phyloP scores from a whole-genome alignment of 2,888 invertebrate genomes.

The Operophtera brumata region DNA sequence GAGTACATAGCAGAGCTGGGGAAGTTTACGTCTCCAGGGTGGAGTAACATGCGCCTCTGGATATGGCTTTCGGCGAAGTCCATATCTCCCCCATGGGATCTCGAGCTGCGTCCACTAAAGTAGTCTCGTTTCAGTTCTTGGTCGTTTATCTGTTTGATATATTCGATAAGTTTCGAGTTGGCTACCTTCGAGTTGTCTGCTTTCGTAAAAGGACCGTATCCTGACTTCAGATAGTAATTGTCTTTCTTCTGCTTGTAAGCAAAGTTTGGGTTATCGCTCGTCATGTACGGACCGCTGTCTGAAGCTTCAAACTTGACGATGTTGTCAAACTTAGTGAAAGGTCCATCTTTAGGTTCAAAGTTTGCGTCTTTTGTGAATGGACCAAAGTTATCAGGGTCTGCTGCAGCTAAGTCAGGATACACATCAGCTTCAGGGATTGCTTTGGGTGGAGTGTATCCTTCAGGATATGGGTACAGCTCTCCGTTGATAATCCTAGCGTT shows the following conservation, averaged over 20 bases:
- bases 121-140: slow-evolving; percentile 83
- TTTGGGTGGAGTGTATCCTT: slow-evolving; percentile 84
- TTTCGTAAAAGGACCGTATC: slow-evolving; percentile 83
- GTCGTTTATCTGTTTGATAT: slow-evolving; percentile 84
- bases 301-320: slow-evolving; percentile 65
- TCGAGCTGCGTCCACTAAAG: slow-evolving; percentile 76
- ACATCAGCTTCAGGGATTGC: slow-evolving; percentile 81
- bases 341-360: slow-evolving; percentile 78
- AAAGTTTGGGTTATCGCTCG: slow-evolving; percentile 59
- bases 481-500: slow-evolving; percentile 94
- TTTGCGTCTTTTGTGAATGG: slow-evolving; percentile 83
- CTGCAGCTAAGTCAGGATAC: slow-evolving; percentile 65
- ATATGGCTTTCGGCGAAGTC: slow-evolving; percentile 80
- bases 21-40: slow-evolving; percentile 83
- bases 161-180: slow-evolving; percentile 82
- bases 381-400: slow-evolving; percentile 72
- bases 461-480: slow-evolving; percentile 87
- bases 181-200: slow-evolving; percentile 81
- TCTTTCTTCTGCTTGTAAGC: slow-evolving; percentile 70
- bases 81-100: slow-evolving; percentile 70
- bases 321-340: slow-evolving; percentile 83
- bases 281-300: slow-evolving; percentile 63
- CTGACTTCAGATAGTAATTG: slow-evolving; percentile 66
- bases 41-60: slow-evolving; percentile 86
- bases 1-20: slow-evolving; percentile 85